Evolutionary conservation across 1,140 invertebrate genomes (phyloP).

Genomic region (Hyles vespertilio): DNA sequence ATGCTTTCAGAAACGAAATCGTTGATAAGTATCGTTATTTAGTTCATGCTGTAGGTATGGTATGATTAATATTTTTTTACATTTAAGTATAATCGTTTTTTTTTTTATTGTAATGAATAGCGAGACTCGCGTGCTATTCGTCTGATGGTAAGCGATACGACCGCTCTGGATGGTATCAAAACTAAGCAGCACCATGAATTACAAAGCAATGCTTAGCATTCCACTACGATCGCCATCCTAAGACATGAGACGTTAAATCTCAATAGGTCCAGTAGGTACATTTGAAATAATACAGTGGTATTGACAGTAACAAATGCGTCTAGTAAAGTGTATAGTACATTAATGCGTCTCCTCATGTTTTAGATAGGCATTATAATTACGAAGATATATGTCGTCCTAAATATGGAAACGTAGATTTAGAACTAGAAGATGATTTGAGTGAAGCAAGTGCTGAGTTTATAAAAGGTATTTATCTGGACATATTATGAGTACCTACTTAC

Average conservation of each 20-base stretch:
- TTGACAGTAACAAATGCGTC: too few species aligned
- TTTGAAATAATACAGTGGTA: too few species aligned
- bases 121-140: too few species aligned
- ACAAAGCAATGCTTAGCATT: too few species aligned
- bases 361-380: not conserved
- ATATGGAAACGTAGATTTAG: conserved; percentile 9
- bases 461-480: conserved; percentile 16
- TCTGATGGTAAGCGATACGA: too few species aligned
- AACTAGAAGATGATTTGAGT: conserved; percentile 25
- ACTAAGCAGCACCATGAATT: too few species aligned
- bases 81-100: not conserved
- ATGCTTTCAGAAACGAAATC: conserved; percentile 31
- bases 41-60: conserved; percentile 22
- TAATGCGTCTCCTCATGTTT: not conserved
- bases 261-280: too few species aligned
- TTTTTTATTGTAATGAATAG: too few species aligned
- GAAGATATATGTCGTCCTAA: not conserved
- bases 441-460: conserved; percentile 20
- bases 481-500: not conserved
- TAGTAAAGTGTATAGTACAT: too few species aligned
- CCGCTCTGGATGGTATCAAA: too few species aligned
- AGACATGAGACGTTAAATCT: too few species aligned
- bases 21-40: conserved; percentile 33
- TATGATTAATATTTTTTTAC: not conserved
- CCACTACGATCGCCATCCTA: too few species aligned